These are phyloP conservation scores for Esox niger DNA, from an alignment of 2,113 vertebrate species.

Conservation along the genomic window DNA sequence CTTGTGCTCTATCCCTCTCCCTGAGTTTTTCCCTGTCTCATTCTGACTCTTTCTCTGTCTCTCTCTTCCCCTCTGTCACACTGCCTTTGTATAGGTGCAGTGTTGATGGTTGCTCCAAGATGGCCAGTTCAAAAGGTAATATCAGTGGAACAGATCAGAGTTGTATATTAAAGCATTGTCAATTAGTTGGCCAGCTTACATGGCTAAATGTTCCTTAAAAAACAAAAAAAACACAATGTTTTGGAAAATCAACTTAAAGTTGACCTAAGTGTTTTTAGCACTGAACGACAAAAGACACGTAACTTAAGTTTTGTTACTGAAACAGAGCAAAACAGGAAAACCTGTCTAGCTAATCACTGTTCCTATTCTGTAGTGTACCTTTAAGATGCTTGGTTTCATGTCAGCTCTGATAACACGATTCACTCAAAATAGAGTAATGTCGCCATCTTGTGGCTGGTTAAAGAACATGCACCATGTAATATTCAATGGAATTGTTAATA, in stretches of 20 bases:
- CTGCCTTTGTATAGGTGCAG: slow-evolving; percentile 41
- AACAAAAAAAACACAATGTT: too few species aligned
- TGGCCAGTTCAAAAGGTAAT: slow-evolving; percentile 57
- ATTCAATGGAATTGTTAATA: not conserved
- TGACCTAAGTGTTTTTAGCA: too few species aligned
- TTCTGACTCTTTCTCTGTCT: not conserved
- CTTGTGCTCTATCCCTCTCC: not conserved
- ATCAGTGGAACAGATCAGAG: not conserved
- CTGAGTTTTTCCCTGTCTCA: not conserved
- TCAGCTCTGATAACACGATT: not conserved
- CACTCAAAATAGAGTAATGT: not conserved
- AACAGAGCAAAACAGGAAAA: too few species aligned
- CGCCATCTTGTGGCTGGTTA: slow-evolving; percentile 10
- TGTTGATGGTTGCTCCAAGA: slow-evolving; percentile 28
- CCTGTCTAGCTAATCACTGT: too few species aligned
- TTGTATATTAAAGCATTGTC: too few species aligned
- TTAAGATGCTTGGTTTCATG: too few species aligned
- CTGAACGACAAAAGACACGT: too few species aligned
- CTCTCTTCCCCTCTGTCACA: not conserved
- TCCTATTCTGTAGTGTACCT: too few species aligned
- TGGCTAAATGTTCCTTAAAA: not conserved
- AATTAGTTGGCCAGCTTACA: too few species aligned
- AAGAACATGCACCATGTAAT: not conserved
- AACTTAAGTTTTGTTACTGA: too few species aligned
- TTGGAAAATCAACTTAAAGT: too few species aligned